Conservation (phyloP, 2,888 invertebrate genomes). For the Phyllotreta cruciferae region DNA sequence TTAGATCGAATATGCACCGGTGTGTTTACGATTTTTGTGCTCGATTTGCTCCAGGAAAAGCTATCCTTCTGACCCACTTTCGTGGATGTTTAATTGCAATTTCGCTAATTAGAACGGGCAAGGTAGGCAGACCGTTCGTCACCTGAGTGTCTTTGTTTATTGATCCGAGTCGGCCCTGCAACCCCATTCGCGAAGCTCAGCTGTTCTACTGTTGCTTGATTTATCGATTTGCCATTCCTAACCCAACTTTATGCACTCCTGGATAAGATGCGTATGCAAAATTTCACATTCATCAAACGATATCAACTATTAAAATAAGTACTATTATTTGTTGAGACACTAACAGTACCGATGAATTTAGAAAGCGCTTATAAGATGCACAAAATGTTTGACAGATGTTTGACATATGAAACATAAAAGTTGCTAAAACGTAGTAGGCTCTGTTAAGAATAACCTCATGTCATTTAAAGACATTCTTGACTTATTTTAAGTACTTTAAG, state of each 20-base stretch:
- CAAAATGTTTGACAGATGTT: too few species aligned
- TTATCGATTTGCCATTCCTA: constrained; percentile 38
- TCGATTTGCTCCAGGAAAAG: constrained; percentile 33
- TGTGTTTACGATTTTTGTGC: constrained; percentile 37
- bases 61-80: constrained; percentile 10
- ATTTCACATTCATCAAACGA: neutral
- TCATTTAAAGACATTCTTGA: neutral
- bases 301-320: too few species aligned
- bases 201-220: constrained; percentile 50
- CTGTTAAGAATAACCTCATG: too few species aligned
- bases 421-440: too few species aligned
- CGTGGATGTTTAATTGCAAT: constrained; percentile 4
- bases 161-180: constrained; percentile 45
- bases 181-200: constrained; percentile 48
- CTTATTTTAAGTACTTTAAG: neutral
- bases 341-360: too few species aligned
- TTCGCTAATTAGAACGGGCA: constrained; percentile 2
- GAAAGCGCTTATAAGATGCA: too few species aligned
- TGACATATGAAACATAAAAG: too few species aligned
- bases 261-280: too few species aligned
- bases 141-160: constrained; percentile 35
- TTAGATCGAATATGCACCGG: constrained; percentile 30
- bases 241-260: constrained; percentile 25
- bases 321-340: neutral
- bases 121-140: neutral